These are phyloP conservation scores for Acronicta psi DNA, from an alignment of 2,888 invertebrate species.

Conservation along the genomic window DNA sequence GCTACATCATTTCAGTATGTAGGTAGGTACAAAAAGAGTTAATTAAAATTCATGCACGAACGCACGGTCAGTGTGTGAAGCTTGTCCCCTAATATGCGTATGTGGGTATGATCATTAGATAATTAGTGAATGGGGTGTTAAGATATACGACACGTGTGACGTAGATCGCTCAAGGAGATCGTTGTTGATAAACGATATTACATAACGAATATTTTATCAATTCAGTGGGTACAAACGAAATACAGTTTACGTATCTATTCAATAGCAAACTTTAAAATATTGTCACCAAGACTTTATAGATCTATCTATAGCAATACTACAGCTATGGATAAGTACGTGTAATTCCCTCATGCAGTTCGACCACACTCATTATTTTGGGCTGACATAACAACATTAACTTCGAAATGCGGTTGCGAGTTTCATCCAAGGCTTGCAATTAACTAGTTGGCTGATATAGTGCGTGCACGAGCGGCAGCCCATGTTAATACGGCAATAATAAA, in stretches of 20 bases:
- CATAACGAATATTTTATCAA: slow-evolving; percentile 22
- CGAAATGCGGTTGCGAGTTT: slow-evolving; percentile 84
- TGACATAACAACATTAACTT: slow-evolving; percentile 83
- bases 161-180: slow-evolving; percentile 62
- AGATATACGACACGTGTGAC: slow-evolving; percentile 61
- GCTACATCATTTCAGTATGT: slow-evolving; percentile 5
- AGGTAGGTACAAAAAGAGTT: slow-evolving; percentile 1
- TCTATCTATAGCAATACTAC: slow-evolving; percentile 14
- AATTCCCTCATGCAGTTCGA: slow-evolving; percentile 64
- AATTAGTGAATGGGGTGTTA: slow-evolving; percentile 69
- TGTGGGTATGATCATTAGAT: slow-evolving; percentile 66
- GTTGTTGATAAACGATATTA: slow-evolving; percentile 50
- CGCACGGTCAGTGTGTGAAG: slow-evolving; percentile 26
- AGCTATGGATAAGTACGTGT: slow-evolving; percentile 31
- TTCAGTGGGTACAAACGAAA: slow-evolving; percentile 14
- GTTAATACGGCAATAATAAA: slow-evolving; percentile 87
- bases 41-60: slow-evolving; percentile 40
- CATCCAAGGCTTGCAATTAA: slow-evolving; percentile 85
- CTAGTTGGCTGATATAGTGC: slow-evolving; percentile 83
- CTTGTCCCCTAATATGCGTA: slow-evolving; percentile 36
- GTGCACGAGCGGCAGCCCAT: slow-evolving; percentile 68
- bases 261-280: slow-evolving; percentile 6
- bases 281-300: slow-evolving; percentile 26
- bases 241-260: slow-evolving; percentile 2
- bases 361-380: slow-evolving; percentile 78